Evolutionary conservation across 2,797 vertebrate species (phyloP).

Genomic region (Crocodylus rhombifer): DNA sequence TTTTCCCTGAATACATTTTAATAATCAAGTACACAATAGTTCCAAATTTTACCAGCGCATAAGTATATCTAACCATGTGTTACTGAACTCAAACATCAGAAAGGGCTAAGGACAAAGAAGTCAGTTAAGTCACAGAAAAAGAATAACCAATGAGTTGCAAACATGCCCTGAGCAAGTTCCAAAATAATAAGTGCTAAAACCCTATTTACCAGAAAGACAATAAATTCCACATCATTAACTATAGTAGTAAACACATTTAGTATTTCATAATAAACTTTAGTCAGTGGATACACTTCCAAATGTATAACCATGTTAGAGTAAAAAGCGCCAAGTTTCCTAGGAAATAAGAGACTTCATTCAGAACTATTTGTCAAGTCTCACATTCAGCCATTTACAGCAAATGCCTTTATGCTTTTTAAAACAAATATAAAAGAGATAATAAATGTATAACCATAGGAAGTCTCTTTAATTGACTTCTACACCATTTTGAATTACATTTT

Average conservation of each 20-base stretch:
- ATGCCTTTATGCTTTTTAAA: conserved; percentile 29
- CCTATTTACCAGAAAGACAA: conserved; percentile 55
- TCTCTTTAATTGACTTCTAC: background rate
- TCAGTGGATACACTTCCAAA: conserved; percentile 14
- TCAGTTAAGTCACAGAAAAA: background rate
- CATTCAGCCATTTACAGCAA: background rate
- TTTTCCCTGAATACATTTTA: conserved; percentile 43
- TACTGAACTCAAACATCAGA: background rate
- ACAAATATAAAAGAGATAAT: conserved; percentile 4
- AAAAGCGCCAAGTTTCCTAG: background rate
- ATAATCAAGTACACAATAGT: background rate
- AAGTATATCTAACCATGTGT: background rate
- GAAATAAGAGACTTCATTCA: conserved; percentile 4
- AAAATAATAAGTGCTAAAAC: conserved; percentile 7
- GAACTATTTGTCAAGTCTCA: conserved; percentile 15
- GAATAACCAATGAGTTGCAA: conserved; percentile 12
- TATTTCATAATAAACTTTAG: conserved; percentile 49
- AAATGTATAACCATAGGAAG: background rate
- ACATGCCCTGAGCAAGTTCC: conserved; percentile 45
- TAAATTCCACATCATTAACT: conserved; percentile 51
- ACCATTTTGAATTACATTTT: conserved; percentile 29
- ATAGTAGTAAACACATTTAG: conserved; percentile 49
- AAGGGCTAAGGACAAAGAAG: conserved; percentile 3
- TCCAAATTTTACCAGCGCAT: conserved; percentile 25
- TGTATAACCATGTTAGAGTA: background rate